Conservation (phyloP, 2,797 vertebrate genomes). For the Craterocephalus amniculus region DNA sequence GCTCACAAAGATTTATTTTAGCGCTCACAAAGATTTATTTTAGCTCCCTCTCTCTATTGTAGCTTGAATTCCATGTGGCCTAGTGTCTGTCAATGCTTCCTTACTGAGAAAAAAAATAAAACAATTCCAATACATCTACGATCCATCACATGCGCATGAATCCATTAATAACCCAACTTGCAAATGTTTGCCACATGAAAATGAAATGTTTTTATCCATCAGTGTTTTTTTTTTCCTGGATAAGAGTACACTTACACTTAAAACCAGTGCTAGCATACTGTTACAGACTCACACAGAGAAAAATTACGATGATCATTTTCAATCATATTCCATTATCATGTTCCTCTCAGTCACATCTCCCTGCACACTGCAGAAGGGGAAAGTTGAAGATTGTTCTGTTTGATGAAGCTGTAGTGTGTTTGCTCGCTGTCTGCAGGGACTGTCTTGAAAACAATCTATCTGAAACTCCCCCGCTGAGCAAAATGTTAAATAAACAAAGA, state of each 20-base stretch:
- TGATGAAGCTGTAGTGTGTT: constrained; percentile 88
- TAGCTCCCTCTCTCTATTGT: constrained; percentile 54
- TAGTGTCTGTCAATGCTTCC: constrained; percentile 64
- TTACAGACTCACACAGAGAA: constrained; percentile 71
- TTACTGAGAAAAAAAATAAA: constrained; percentile 52
- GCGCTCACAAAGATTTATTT: constrained; percentile 68
- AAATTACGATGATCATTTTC: constrained; percentile 85
- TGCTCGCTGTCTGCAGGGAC: constrained; percentile 88
- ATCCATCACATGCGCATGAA: constrained; percentile 69
- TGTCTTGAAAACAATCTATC: constrained; percentile 88
- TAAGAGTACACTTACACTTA: constrained; percentile 70
- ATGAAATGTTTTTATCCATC: constrained; percentile 78
- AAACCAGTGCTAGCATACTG: constrained; percentile 74
- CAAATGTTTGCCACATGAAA: constrained; percentile 78
- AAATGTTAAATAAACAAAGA: constrained; percentile 90
- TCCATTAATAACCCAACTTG: constrained; percentile 77
- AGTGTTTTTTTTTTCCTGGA: constrained; percentile 49
- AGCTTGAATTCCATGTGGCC: constrained; percentile 63
- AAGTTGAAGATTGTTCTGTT: constrained; percentile 88
- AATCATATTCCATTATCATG: constrained; percentile 83
- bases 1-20: constrained; percentile 69
- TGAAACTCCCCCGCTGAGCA: constrained; percentile 86
- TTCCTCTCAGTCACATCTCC: constrained; percentile 81
- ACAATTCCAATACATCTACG: constrained; percentile 50
- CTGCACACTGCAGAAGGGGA: constrained; percentile 81